phyloP scores from a whole-genome alignment of 37 sponge, comb jelly and placozoan species.

The Hormiphora californensis region DNA sequence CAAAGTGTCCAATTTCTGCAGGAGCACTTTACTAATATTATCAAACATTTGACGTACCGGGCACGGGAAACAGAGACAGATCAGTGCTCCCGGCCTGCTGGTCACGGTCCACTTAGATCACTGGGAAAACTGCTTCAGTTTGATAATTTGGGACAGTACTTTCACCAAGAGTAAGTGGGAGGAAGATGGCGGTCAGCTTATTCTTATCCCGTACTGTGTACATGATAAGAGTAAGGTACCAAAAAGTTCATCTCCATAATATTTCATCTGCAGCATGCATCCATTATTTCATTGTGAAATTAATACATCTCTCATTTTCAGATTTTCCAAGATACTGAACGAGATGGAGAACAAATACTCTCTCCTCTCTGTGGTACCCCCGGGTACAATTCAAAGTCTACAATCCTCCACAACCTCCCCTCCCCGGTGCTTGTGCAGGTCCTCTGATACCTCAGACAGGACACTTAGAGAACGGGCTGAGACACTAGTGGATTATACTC shows the following conservation, averaged over 20 bases:
- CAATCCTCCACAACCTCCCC: neutral
- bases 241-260: too few relatives aligned
- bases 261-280: too few relatives aligned
- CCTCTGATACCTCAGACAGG: neutral
- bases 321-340: neutral
- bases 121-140: neutral
- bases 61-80: too few relatives aligned
- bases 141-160: neutral
- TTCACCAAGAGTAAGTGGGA: constrained; percentile 15
- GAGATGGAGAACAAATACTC: neutral
- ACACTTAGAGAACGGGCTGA: constrained; percentile 3
- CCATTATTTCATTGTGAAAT: too few relatives aligned
- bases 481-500: constrained; percentile 5
- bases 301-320: neutral
- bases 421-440: neutral
- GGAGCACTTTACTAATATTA: neutral
- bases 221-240: too few relatives aligned
- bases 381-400: neutral
- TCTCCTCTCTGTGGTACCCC: constrained; percentile 7
- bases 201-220: too few relatives aligned
- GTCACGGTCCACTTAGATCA: constrained; percentile 3
- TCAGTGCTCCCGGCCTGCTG: neutral
- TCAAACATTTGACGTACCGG: constrained; percentile 21
- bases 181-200: too few relatives aligned
- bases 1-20: neutral